A percentile compares a stretch with the other conserved stretches of the same genome.
phyloP scores from a whole-genome alignment of 37 sponge, comb jelly and placozoan species.

The Geodia barretti region DNA sequence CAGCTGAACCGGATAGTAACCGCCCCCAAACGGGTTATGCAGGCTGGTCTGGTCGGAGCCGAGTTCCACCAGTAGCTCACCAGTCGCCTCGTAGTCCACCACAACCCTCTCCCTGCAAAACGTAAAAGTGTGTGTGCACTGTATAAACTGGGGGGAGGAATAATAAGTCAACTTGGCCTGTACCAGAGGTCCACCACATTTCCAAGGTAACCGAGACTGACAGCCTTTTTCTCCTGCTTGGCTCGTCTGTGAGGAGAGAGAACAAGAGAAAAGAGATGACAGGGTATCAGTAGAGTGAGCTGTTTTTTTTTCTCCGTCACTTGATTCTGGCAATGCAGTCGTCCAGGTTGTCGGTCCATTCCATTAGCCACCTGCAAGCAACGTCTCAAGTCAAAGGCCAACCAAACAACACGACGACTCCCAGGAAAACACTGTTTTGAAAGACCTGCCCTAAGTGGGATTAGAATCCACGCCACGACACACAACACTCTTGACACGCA shows the following conservation, averaged over 20 bases:
- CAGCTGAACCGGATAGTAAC: constrained; percentile 94
- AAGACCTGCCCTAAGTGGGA: too few relatives aligned
- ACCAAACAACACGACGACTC: too few relatives aligned
- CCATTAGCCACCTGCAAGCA: constrained; percentile 78
- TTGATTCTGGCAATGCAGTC: constrained; percentile 69
- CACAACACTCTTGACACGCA: too few relatives aligned
- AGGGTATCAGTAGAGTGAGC: background rate
- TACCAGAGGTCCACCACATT: constrained; percentile 95
- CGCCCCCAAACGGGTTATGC: constrained; percentile 97
- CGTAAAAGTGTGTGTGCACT: background rate
- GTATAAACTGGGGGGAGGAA: too few relatives aligned
- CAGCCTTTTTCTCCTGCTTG: constrained; percentile 30
- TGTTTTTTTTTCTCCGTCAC: too few relatives aligned
- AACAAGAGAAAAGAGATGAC: background rate
- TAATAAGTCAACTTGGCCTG: too few relatives aligned
- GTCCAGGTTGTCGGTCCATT: constrained; percentile 76
- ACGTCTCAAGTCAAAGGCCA: background rate
- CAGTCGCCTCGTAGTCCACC: constrained; percentile 81
- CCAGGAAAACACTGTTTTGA: too few relatives aligned
- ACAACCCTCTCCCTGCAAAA: constrained; percentile 86
- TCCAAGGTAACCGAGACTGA: constrained; percentile 93
- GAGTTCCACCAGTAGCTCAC: constrained; percentile 90
- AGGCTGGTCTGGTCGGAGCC: constrained; percentile 98
- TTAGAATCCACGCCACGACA: too few relatives aligned
- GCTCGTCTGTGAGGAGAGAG: constrained; percentile 45